Evolutionary conservation across 2,888 invertebrate genomes (phyloP).

Genomic region (Cephus sareptanus): DNA sequence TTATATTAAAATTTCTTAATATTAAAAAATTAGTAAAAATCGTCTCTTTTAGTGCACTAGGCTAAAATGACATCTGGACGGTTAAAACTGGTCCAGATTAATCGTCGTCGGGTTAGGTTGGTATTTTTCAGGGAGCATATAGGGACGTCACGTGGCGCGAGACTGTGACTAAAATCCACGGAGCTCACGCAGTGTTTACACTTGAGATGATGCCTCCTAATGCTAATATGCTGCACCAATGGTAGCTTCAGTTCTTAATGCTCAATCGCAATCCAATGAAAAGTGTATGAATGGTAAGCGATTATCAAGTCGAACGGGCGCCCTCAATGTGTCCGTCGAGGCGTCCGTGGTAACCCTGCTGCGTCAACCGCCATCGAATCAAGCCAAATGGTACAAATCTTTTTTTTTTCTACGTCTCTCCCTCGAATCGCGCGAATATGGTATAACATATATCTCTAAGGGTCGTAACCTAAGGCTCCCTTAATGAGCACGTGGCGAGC

Average conservation of each 20-base stretch:
- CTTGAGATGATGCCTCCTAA: slow-evolving; percentile 67
- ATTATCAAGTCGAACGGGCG: slow-evolving; percentile 66
- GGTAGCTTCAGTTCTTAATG: slow-evolving; percentile 55
- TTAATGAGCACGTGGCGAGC: not conserved
- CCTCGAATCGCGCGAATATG: not conserved
- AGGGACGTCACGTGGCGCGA: slow-evolving; percentile 54
- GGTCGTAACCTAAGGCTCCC: not conserved
- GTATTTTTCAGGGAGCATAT: not conserved
- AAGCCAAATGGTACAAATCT: slow-evolving; percentile 58
- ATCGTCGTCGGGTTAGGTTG: not conserved
- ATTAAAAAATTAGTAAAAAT: not conserved
- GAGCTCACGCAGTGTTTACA: slow-evolving; percentile 66
- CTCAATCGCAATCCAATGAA: slow-evolving; percentile 67
- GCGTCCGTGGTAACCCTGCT: slow-evolving; percentile 62
- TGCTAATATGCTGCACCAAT: slow-evolving; percentile 53
- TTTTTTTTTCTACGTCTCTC: not conserved
- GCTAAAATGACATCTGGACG: not conserved
- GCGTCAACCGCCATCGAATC: slow-evolving; percentile 21
- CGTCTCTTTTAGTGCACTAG: not conserved
- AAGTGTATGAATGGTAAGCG: slow-evolving; percentile 64
- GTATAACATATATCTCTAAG: not conserved
- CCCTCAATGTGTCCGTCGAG: slow-evolving; percentile 66
- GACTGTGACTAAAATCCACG: slow-evolving; percentile 63
- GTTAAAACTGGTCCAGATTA: not conserved
- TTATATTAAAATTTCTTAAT: not conserved